Conservation (phyloP, 2,797 vertebrate species). For the Urocyon cinereoargenteus region DNA sequence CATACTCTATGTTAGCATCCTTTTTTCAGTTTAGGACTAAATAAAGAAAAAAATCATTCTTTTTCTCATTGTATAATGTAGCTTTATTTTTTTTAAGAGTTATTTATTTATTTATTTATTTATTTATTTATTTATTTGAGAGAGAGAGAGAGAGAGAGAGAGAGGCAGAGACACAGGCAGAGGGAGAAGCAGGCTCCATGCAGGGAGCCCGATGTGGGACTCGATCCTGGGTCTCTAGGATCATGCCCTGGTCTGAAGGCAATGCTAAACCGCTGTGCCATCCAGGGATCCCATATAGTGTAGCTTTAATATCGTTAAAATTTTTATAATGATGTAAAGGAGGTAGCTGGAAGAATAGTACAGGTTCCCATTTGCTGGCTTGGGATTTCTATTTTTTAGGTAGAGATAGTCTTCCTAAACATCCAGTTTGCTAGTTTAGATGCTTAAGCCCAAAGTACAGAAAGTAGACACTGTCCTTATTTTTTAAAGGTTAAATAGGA, state of each 20-base stretch:
- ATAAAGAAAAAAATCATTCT: not conserved
- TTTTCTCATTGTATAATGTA: not conserved
- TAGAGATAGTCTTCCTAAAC: not conserved
- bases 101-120: too few relatives aligned
- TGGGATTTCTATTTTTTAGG: not conserved
- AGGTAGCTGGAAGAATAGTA: not conserved
- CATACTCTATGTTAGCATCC: not conserved
- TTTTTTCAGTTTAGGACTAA: not conserved
- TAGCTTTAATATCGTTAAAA: not conserved
- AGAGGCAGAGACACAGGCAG: too few relatives aligned
- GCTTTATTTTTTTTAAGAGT: too few relatives aligned
- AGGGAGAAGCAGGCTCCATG: too few relatives aligned
- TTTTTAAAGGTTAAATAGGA: not conserved
- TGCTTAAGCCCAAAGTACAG: not conserved
- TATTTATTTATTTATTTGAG: too few relatives aligned
- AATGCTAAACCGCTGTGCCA: too few relatives aligned
- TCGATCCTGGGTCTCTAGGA: too few relatives aligned
- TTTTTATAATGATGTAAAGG: not conserved
- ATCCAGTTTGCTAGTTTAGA: not conserved
- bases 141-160: too few relatives aligned
- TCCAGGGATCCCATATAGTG: too few relatives aligned
- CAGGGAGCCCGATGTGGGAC: too few relatives aligned
- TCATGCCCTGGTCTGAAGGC: too few relatives aligned
- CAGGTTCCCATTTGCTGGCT: not conserved
- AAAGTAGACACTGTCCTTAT: not conserved